phyloP scores from a whole-genome alignment of 2,797 vertebrate genomes.

The Garrulus glandarius region DNA sequence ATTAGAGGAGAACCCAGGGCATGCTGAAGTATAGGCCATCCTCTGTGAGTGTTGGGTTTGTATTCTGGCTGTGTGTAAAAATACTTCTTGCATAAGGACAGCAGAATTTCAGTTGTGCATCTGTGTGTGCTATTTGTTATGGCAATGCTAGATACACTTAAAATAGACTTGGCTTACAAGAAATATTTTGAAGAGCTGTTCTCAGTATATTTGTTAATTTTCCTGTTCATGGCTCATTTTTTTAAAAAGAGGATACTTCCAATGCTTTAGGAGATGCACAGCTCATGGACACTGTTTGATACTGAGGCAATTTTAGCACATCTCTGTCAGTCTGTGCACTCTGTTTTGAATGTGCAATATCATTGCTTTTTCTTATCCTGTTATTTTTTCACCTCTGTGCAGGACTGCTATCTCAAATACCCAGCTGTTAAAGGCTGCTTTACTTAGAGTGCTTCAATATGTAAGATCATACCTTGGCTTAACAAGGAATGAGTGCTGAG shows the following conservation, averaged over 20 bases:
- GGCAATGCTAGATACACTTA: not conserved
- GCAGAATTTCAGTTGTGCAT: not conserved
- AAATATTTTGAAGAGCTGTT: not conserved
- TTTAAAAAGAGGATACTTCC: not conserved
- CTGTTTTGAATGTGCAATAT: not conserved
- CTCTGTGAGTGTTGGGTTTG: accelerated
- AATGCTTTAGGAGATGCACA: not conserved
- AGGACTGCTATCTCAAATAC: not conserved
- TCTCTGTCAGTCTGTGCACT: not conserved
- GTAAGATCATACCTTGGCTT: not conserved
- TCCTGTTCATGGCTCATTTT: not conserved
- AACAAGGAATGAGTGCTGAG: not conserved
- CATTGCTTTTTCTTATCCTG: not conserved
- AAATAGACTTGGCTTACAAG: not conserved
- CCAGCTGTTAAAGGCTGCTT: not conserved
- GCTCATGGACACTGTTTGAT: not conserved
- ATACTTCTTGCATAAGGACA: not conserved
- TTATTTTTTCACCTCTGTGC: not conserved
- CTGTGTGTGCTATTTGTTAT: not conserved
- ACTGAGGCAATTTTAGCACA: not conserved
- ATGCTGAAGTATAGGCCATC: not conserved
- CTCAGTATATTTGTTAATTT: not conserved
- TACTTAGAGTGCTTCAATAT: not conserved
- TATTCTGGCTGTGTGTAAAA: not conserved
- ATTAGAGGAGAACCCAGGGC: not conserved